These are phyloP conservation scores for Anthophora plumipes DNA, from an alignment of 2,888 invertebrate genomes.

Conservation along the genomic window DNA sequence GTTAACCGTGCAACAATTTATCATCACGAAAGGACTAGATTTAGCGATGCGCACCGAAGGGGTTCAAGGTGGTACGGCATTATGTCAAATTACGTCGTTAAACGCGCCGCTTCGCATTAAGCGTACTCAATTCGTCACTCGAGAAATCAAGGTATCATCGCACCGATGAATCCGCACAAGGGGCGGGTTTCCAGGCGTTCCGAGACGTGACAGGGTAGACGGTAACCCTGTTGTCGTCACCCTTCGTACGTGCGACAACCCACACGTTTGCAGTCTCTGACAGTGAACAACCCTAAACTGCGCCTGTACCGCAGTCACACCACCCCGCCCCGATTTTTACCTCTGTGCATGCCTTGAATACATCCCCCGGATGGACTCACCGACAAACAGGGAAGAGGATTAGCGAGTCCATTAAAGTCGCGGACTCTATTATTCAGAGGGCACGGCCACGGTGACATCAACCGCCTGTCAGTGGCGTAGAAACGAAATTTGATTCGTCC, in stretches of 20 bases:
- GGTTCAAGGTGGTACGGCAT: conserved; percentile 24
- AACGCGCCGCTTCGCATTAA: conserved; percentile 49
- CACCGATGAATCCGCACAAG: conserved; percentile 82
- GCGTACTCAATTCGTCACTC: conserved; percentile 77
- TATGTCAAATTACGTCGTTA: conserved; percentile 57
- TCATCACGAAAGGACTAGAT: not conserved
- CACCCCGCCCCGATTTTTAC: conserved; percentile 69
- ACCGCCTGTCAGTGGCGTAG: conserved; percentile 81
- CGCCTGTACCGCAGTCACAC: conserved; percentile 76
- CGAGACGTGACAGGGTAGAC: conserved; percentile 46
- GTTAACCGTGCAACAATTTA: not conserved
- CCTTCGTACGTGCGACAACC: conserved; percentile 48
- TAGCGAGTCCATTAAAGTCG: conserved; percentile 85
- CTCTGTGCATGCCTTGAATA: conserved; percentile 63
- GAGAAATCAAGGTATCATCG: conserved; percentile 78
- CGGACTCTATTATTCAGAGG: conserved; percentile 84
- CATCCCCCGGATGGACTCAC: conserved; percentile 72
- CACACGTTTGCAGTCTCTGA: conserved; percentile 51
- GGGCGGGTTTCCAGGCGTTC: conserved; percentile 78
- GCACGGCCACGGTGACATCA: conserved; percentile 83
- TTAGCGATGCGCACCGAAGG: conserved; percentile 4
- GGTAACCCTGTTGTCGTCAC: conserved; percentile 36
- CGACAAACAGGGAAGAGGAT: conserved; percentile 84
- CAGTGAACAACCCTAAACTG: conserved; percentile 54
- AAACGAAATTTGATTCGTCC: not conserved